These are phyloP conservation scores for Trichopoda pennipes DNA, from an alignment of 2,888 invertebrate species.

Conservation along the genomic window DNA sequence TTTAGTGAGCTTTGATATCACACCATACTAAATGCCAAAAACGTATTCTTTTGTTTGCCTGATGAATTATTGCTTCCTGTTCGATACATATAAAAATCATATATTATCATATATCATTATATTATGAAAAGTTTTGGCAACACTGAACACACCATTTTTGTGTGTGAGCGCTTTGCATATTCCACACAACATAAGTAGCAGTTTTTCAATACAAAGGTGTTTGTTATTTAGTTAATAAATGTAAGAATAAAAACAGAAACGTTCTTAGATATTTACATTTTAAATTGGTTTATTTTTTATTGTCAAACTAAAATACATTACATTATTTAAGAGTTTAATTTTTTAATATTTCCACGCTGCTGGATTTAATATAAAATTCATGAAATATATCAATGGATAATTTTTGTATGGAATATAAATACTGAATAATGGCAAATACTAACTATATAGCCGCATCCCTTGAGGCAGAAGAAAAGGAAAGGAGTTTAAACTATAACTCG, in stretches of 20 bases:
- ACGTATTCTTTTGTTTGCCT: too few species aligned
- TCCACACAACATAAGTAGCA: background rate
- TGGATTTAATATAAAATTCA: slow-evolving; percentile 26
- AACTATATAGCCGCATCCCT: slow-evolving; percentile 54
- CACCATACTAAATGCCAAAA: too few species aligned
- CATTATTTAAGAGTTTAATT: slow-evolving; percentile 3
- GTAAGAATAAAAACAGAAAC: background rate
- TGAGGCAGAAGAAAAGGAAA: slow-evolving; percentile 56
- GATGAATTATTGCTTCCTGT: too few species aligned
- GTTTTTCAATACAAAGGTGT: background rate
- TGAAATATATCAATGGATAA: background rate
- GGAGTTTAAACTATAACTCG: slow-evolving; percentile 67
- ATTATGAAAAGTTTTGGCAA: background rate
- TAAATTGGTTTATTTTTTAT: background rate
- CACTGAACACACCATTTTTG: background rate
- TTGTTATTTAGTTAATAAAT: slow-evolving; percentile 3
- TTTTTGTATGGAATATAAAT: background rate
- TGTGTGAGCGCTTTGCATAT: background rate
- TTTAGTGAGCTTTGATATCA: too few species aligned
- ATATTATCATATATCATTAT: too few species aligned
- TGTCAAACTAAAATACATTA: background rate
- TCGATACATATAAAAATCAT: too few species aligned
- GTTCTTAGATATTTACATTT: background rate
- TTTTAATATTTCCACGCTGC: slow-evolving; percentile 53
- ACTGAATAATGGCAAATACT: slow-evolving; percentile 44